These are phyloP conservation scores for Chelonus insularis DNA, from an alignment of 1,140 invertebrate species.

Conservation along the genomic window DNA sequence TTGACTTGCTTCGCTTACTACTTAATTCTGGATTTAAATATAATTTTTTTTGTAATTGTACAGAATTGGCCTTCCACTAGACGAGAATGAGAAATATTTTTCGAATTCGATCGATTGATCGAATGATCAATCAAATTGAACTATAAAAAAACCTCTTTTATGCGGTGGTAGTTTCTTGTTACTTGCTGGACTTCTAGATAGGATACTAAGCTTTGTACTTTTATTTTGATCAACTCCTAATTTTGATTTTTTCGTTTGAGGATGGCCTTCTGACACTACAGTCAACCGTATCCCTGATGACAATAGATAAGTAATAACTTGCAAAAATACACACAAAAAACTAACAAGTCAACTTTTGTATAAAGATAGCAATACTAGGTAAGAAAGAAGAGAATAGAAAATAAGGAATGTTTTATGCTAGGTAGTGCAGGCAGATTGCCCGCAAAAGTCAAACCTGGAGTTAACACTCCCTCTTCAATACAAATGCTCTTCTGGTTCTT, in stretches of 20 bases:
- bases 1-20: slow-evolving; percentile 67
- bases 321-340: slow-evolving; percentile 74
- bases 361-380: too few species aligned
- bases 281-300: slow-evolving; percentile 42
- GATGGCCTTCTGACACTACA: slow-evolving; percentile 38
- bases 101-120: slow-evolving; percentile 47
- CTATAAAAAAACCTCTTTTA: slow-evolving; percentile 66
- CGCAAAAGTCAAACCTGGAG: too few species aligned
- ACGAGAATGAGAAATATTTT: slow-evolving; percentile 78
- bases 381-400: too few species aligned
- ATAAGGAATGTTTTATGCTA: too few species aligned
- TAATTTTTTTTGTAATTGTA: slow-evolving; percentile 66
- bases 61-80: slow-evolving; percentile 70
- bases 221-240: slow-evolving; percentile 51
- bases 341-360: too few species aligned
- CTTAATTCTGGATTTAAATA: slow-evolving; percentile 80
- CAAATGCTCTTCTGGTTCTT: too few species aligned
- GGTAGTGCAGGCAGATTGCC: too few species aligned
- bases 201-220: slow-evolving; percentile 48
- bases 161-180: slow-evolving; percentile 59
- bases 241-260: slow-evolving; percentile 48
- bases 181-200: slow-evolving; percentile 51
- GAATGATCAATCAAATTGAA: too few species aligned
- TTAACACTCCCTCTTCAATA: too few species aligned
- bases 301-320: slow-evolving; percentile 62